These are phyloP conservation scores for Galerucella calmariensis DNA, from an alignment of 2,888 invertebrate species.

Conservation along the genomic window DNA sequence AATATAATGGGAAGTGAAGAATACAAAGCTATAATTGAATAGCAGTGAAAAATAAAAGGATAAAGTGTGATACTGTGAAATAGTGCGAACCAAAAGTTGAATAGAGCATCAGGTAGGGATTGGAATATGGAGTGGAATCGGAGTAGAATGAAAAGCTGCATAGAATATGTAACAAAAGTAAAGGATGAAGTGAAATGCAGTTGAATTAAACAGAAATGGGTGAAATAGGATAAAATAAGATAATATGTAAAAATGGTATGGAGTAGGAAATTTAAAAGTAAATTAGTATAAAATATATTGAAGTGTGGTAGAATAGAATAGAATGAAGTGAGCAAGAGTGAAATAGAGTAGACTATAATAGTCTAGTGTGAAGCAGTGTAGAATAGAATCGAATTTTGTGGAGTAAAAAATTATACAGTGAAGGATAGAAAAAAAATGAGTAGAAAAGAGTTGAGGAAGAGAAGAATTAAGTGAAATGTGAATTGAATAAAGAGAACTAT, in stretches of 20 bases:
- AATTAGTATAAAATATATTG: neutral
- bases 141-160: too few species aligned
- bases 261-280: neutral
- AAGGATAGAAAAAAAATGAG: neutral
- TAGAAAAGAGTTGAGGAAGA: neutral
- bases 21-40: too few species aligned
- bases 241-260: neutral
- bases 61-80: too few species aligned
- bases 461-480: too few species aligned
- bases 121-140: too few species aligned
- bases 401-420: neutral
- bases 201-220: neutral
- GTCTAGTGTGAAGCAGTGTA: neutral
- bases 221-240: neutral
- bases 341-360: neutral
- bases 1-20: too few species aligned
- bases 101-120: too few species aligned
- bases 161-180: too few species aligned
- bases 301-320: neutral
- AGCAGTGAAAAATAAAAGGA: too few species aligned
- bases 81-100: too few species aligned
- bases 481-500: too few species aligned
- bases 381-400: neutral
- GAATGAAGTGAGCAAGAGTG: neutral
- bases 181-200: too few species aligned